Percentiles rank a stretch among this genome's conserved stretches.
phyloP scores from a whole-genome alignment of 2,888 invertebrate species.

The Clepsis dumicolana region DNA sequence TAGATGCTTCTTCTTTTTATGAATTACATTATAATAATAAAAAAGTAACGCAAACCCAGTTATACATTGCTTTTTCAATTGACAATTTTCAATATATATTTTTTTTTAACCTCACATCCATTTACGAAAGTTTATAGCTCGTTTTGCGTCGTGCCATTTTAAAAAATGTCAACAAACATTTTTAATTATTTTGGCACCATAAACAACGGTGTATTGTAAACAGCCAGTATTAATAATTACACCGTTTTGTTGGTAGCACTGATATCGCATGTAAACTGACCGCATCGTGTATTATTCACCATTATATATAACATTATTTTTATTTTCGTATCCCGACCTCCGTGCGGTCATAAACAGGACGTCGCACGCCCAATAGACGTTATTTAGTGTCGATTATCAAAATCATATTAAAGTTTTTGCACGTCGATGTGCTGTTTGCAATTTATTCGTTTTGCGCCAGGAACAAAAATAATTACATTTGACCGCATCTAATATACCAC shows the following conservation, averaged over 20 bases:
- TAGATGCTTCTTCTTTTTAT: too few species aligned
- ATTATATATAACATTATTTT: too few species aligned
- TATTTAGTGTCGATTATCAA: slow-evolving; percentile 26
- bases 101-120: neutral
- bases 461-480: too few species aligned
- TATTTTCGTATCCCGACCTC: slow-evolving; percentile 39
- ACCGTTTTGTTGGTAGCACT: slow-evolving; percentile 1
- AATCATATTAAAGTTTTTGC: slow-evolving; percentile 5
- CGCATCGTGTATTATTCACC: slow-evolving; percentile 22
- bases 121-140: neutral
- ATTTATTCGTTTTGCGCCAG: neutral
- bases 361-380: slow-evolving; percentile 46
- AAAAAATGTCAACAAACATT: neutral
- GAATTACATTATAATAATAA: too few species aligned
- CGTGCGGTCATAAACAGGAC: slow-evolving; percentile 48
- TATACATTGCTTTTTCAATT: too few species aligned
- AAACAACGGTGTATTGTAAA: neutral
- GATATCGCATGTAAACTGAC: slow-evolving; percentile 10
- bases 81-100: too few species aligned
- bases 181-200: neutral
- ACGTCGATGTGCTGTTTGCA: slow-evolving; percentile 8
- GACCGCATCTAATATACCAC: too few species aligned
- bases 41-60: too few species aligned
- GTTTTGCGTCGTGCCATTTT: neutral
- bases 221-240: neutral